Evolutionary conservation across 2,888 invertebrate species (phyloP).

Genomic region (Papilio elwesi): DNA sequence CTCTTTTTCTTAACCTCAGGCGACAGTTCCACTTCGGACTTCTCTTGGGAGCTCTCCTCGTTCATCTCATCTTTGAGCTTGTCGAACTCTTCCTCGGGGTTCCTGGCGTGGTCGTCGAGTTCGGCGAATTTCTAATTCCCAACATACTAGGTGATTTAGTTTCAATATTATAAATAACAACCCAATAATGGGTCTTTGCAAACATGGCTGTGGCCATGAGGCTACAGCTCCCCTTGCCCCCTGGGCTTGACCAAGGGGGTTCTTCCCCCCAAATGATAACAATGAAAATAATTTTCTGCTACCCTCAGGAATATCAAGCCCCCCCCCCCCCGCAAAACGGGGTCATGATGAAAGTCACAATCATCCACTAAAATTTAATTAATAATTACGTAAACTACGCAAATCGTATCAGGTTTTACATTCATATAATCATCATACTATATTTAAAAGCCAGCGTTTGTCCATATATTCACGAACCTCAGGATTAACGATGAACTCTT

Average conservation of each 20-base stretch:
- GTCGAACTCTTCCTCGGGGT: slow-evolving; percentile 89
- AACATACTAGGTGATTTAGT: background rate
- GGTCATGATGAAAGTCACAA: too few relatives aligned
- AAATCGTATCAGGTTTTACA: too few relatives aligned
- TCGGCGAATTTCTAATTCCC: slow-evolving; percentile 72
- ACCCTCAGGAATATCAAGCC: too few relatives aligned
- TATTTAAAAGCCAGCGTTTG: too few relatives aligned
- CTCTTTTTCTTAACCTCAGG: slow-evolving; percentile 74
- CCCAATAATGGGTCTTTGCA: background rate
- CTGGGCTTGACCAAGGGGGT: too few relatives aligned
- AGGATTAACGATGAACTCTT: slow-evolving; percentile 89
- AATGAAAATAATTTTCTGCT: too few relatives aligned
- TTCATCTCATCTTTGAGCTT: slow-evolving; percentile 85
- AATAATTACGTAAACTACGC: too few relatives aligned
- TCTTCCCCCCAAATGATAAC: too few relatives aligned
- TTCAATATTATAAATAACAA: slow-evolving; percentile 2
- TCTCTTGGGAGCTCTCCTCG: slow-evolving; percentile 64
- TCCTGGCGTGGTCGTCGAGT: slow-evolving; percentile 80
- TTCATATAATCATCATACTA: too few relatives aligned
- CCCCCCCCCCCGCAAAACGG: too few relatives aligned
- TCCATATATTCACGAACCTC: slow-evolving; percentile 69
- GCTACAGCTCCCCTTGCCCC: too few relatives aligned
- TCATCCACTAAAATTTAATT: too few relatives aligned
- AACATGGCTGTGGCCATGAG: background rate
- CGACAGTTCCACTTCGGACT: slow-evolving; percentile 54